These are phyloP conservation scores for Syrphus vitripennis DNA, from an alignment of 2,888 invertebrate species.

Conservation along the genomic window DNA sequence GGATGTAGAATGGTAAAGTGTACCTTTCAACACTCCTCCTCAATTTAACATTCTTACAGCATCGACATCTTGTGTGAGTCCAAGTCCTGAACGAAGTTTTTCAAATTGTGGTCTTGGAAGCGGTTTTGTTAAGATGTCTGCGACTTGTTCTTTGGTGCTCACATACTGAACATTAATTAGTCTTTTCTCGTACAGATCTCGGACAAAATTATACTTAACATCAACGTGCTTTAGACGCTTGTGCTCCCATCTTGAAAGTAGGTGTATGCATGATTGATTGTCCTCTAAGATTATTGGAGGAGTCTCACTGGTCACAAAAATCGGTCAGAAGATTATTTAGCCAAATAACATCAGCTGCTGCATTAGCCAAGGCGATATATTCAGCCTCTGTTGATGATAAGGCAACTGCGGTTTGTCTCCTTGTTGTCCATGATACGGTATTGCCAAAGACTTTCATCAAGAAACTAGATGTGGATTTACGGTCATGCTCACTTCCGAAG, in stretches of 20 bases:
- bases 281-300: neutral
- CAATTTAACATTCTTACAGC: neutral
- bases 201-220: constrained; percentile 3
- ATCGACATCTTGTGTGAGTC: neutral
- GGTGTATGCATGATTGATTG: constrained; percentile 7
- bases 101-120: neutral
- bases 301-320: neutral
- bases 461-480: neutral
- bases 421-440: neutral
- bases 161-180: neutral
- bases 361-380: neutral
- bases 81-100: neutral
- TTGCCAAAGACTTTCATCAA: neutral
- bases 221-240: constrained; percentile 27
- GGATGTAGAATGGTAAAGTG: no score
- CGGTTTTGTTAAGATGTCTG: neutral
- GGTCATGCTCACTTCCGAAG: neutral
- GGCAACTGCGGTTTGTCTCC: neutral
- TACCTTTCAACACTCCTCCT: neutral
- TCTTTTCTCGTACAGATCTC: neutral
- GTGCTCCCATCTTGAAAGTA: constrained; percentile 9
- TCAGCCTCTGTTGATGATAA: neutral
- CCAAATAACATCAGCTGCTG: constrained; percentile 5
- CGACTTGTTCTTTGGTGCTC: neutral
- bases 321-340: neutral